A percentile compares a stretch with the other conserved stretches of the same genome.
These are phyloP conservation scores for Pediacus dermestoides DNA, from an alignment of 2,888 invertebrate genomes.

Conservation along the genomic window DNA sequence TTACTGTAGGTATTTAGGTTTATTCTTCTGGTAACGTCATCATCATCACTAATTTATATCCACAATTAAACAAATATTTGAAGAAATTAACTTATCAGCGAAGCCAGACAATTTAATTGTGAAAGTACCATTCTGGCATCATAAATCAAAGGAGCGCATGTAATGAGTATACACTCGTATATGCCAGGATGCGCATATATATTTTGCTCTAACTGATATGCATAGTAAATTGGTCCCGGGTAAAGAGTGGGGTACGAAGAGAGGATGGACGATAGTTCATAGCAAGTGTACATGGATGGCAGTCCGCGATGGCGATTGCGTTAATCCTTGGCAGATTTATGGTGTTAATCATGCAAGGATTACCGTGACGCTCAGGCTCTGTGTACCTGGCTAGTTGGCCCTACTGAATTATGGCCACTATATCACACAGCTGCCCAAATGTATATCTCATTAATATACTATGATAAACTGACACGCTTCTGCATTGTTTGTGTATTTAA, in stretches of 20 bases:
- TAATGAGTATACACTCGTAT: no score
- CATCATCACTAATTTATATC: no score
- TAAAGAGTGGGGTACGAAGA: background rate
- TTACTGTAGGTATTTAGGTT: no score
- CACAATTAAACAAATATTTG: conserved; percentile 1
- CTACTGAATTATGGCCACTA: conserved; percentile 49
- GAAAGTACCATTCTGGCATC: background rate
- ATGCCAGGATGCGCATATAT: no score
- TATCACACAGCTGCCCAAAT: conserved; percentile 48
- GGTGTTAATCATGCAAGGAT: conserved; percentile 63
- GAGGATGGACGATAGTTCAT: conserved; percentile 35
- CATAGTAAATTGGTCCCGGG: background rate
- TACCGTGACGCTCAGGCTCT: conserved; percentile 48
- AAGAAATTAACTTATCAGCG: conserved; percentile 1
- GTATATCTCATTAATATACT: conserved; percentile 41
- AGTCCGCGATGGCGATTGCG: conserved; percentile 44
- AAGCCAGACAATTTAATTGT: background rate
- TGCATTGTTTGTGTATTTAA: no score
- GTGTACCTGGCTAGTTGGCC: conserved; percentile 46
- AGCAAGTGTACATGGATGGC: conserved; percentile 35
- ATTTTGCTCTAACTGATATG: no score
- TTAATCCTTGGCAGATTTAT: conserved; percentile 58
- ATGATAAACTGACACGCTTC: conserved; percentile 32
- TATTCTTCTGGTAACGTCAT: no score
- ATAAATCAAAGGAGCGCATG: conserved; percentile 5